Base-by-base conservation (phyloP, 2,888 invertebrate genomes). In the Strigamia transsilvanica region DNA sequence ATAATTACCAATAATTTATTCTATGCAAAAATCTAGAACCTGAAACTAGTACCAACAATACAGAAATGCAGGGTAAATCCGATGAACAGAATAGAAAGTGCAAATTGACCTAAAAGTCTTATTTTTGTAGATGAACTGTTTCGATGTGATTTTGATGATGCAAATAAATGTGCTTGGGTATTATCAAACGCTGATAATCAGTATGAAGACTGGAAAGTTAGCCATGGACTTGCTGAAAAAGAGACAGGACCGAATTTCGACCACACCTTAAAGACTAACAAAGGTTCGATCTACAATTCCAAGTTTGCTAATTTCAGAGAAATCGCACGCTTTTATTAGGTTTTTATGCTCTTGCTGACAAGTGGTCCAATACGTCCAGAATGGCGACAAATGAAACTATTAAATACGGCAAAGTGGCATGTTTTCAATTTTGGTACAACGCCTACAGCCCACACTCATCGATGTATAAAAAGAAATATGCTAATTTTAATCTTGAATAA, bases 371-470 rank as follows among this genome's bases (percentile, higher is more conserved):
- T 10, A 18, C 3, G 0, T 51, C 51, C 51, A 73, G 73, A 27
- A 32, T 73, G n/a, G 4, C 32, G 2, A 73, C 73, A 32, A 73
- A 73, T 27, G 32, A 9, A 32, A 73, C 73, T 0, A n/a, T 73
- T 32, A 73, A 1, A 32, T 23, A 15, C 0, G 0, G n/a, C 27
- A 73, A 73, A 73, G 13, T 27, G 2, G 32, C 73, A 7, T 73
- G 73, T 73, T 73, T 73, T 32, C 73, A 73, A 73, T 73, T 73
- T 32, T 73, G 73, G 73, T 73, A 73, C 23, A 27, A 73, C 13
- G 73, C 73, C 0, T 23, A 23, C 13, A 18, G 51, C 6, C 51
- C 51, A 12, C 6, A 51, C 51, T 51, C 51, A 5, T 51, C 15
- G 4, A 38, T 6, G 38, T 38, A 38, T 9, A 38, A 38, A 38